These are phyloP conservation scores for Dissostichus mawsoni DNA, from an alignment of 2,113 vertebrate genomes.

Conservation along the genomic window DNA sequence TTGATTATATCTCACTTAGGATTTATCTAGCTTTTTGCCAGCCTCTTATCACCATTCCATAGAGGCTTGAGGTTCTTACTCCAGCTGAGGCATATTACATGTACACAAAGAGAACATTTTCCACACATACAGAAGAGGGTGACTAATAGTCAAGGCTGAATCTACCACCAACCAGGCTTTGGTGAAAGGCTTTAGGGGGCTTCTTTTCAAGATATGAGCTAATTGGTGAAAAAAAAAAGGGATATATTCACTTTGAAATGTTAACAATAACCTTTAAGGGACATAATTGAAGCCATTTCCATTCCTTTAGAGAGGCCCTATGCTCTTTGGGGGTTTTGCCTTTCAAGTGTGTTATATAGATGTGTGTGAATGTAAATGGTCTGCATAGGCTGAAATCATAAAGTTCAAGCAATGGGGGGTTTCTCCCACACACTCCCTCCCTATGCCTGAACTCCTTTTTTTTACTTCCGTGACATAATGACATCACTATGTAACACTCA, in stretches of 20 bases:
- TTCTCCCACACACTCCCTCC: no score
- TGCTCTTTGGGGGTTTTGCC: no score
- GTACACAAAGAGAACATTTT: constrained; percentile 27
- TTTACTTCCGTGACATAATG: no score
- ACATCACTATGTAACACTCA: no score
- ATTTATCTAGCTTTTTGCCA: constrained; percentile 44
- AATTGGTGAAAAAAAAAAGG: constrained; percentile 16
- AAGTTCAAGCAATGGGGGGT: no score
- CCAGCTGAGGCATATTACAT: constrained; percentile 42
- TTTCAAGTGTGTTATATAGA: no score
- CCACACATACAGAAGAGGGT: constrained; percentile 26
- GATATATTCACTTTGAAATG: constrained; percentile 3
- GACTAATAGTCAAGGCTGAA: constrained; percentile 34
- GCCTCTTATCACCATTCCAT: constrained; percentile 24
- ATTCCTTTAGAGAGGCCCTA: no score
- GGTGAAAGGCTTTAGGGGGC: not conserved
- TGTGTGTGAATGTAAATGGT: no score
- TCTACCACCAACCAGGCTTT: not conserved
- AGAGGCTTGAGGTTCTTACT: constrained; percentile 20
- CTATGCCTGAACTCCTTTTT: no score
- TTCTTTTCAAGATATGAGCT: constrained; percentile 5
- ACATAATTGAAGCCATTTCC: constrained; percentile 1
- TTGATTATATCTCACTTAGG: constrained; percentile 53
- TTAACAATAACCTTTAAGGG: constrained; percentile 4
- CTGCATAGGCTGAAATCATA: no score